A percentile compares a stretch with the other conserved stretches of the same genome.
Conservation (phyloP, 2,797 vertebrate species). For the Chaetophractus vellerosus region DNA sequence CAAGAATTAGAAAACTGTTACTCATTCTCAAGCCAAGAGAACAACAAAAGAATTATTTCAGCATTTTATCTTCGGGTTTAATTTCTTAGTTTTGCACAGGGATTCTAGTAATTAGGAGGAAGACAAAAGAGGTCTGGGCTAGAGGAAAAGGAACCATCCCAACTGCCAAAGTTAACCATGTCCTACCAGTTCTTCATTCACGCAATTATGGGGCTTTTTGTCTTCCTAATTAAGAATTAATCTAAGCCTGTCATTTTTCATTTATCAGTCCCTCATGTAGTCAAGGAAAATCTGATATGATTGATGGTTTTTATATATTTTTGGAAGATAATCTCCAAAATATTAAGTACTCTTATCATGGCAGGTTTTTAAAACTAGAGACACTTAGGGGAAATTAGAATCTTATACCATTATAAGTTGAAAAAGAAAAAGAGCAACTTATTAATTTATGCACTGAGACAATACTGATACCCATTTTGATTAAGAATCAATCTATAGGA, state of each 20-base stretch:
- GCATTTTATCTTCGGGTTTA: constrained; percentile 57
- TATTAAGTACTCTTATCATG: constrained; percentile 1
- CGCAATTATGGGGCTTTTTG: constrained; percentile 51
- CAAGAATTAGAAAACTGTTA: constrained; percentile 63
- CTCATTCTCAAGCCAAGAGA: constrained; percentile 62
- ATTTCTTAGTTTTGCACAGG: constrained; percentile 31
- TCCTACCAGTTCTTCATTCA: constrained; percentile 66
- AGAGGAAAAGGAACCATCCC: constrained; percentile 57
- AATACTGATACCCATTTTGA: neutral
- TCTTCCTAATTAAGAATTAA: constrained; percentile 73
- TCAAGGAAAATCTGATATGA: constrained; percentile 78
- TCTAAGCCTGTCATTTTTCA: constrained; percentile 76
- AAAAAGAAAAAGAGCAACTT: neutral
- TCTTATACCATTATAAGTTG: neutral
- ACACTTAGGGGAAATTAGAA: constrained; percentile 46
- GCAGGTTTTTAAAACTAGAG: neutral
- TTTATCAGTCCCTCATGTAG: constrained; percentile 65
- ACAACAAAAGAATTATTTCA: constrained; percentile 59
- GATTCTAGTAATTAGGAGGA: constrained; percentile 44
- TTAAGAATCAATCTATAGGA: constrained; percentile 62
- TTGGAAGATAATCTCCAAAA: constrained; percentile 71
- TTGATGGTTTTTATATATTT: constrained; percentile 76
- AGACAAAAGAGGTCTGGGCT: neutral
- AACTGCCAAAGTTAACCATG: neutral
- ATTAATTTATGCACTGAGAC: constrained; percentile 24